Conservation (phyloP, 2,797 vertebrate species). For the Neomorphus geoffroyi region DNA sequence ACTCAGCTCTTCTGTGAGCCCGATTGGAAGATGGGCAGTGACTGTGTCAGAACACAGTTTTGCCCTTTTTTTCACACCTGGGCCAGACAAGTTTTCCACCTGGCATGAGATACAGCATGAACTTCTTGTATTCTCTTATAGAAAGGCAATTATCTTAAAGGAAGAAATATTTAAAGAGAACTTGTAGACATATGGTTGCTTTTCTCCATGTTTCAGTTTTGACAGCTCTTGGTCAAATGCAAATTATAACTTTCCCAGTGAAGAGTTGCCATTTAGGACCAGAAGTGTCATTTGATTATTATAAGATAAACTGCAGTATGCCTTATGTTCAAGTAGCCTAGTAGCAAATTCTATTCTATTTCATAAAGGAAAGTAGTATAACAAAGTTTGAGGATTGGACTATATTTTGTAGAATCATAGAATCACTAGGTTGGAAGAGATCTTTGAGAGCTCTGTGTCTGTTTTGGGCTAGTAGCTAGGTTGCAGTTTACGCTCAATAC, state of each 20-base stretch:
- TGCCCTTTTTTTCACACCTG: not conserved
- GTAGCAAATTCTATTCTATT: not conserved
- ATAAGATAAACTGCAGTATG: not conserved
- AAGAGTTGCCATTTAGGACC: not conserved
- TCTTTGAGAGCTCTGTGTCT: too few relatives aligned
- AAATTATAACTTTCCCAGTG: not conserved
- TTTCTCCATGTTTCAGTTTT: not conserved
- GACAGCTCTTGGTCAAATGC: not conserved
- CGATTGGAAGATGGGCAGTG: not conserved
- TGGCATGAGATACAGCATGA: not conserved
- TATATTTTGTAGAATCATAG: too few relatives aligned
- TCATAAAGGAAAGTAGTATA: not conserved
- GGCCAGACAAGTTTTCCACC: not conserved
- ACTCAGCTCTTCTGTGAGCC: not conserved
- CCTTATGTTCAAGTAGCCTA: rapidly evolving
- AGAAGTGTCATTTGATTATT: not conserved
- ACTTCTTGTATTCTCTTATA: not conserved
- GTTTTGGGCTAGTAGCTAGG: not conserved
- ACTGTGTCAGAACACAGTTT: not conserved
- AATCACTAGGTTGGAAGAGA: too few relatives aligned
- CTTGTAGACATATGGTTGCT: not conserved
- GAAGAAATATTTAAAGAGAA: not conserved
- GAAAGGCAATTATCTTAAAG: not conserved
- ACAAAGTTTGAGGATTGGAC: not conserved
- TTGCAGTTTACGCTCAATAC: not conserved